These are phyloP conservation scores for Selenia dentaria DNA, from an alignment of 2,888 invertebrate genomes.

Conservation along the genomic window DNA sequence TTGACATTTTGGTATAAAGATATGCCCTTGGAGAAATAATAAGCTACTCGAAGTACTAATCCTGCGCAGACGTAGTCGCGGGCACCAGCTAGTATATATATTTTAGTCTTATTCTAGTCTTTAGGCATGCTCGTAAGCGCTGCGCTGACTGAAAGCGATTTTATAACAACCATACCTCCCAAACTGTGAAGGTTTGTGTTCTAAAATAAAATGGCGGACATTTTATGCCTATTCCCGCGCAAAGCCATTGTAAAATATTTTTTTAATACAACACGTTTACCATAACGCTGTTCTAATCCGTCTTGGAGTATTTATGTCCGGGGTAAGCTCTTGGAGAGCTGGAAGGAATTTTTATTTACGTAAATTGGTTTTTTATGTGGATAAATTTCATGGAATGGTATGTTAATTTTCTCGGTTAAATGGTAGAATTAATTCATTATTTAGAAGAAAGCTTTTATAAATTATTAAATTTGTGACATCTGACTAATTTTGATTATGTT, in stretches of 20 bases:
- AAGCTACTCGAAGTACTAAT: too few species aligned
- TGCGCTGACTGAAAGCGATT: too few species aligned
- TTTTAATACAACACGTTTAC: constrained; percentile 21
- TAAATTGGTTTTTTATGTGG: constrained; percentile 7
- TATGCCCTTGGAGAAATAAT: too few species aligned
- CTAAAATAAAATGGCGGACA: constrained; percentile 19
- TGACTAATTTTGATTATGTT: too few species aligned
- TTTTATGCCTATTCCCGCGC: constrained; percentile 24
- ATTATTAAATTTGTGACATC: too few species aligned
- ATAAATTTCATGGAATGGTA: constrained; percentile 2
- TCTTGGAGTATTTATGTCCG: constrained; percentile 20
- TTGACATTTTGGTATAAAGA: too few species aligned
- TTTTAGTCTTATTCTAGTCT: too few species aligned
- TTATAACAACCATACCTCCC: not conserved
- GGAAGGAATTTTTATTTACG: constrained; percentile 7
- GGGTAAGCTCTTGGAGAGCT: constrained; percentile 5
- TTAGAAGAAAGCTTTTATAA: too few species aligned
- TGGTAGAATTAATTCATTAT: too few species aligned
- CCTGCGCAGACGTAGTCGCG: too few species aligned
- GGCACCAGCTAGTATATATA: too few species aligned
- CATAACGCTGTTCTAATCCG: constrained; percentile 17
- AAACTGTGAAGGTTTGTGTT: constrained; percentile 3
- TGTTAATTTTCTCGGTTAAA: constrained; percentile 3
- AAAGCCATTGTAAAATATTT: constrained; percentile 28
- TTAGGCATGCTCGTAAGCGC: too few species aligned